Conservation (phyloP, 2,888 invertebrate genomes). For the Antheraea yamamai region DNA sequence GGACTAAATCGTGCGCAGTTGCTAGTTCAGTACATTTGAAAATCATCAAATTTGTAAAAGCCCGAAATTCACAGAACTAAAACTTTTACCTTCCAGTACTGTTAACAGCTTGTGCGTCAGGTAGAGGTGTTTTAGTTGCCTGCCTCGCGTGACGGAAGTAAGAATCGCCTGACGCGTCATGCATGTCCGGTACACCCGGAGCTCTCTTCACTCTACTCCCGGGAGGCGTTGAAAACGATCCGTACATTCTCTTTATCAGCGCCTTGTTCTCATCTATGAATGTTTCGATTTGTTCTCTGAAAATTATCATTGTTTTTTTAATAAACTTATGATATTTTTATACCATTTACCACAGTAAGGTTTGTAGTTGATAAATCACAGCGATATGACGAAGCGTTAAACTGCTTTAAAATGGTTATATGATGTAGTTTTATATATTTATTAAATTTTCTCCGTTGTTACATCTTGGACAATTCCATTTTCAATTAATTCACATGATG, state of each 20-base stretch:
- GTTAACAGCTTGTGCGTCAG: conserved; percentile 69
- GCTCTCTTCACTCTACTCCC: conserved; percentile 69
- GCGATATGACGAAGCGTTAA: background rate
- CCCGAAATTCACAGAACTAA: background rate
- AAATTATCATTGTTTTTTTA: conserved; percentile 41
- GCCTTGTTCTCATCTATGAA: conserved; percentile 98
- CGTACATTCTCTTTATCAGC: conserved; percentile 95
- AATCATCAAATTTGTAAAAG: too few species aligned
- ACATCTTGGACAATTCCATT: background rate
- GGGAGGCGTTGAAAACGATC: conserved; percentile 87
- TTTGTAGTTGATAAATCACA: too few species aligned
- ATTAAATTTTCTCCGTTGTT: background rate
- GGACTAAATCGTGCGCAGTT: too few species aligned
- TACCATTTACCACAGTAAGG: too few species aligned
- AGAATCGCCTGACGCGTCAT: conserved; percentile 62
- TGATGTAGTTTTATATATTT: background rate
- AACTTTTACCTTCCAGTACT: conserved; percentile 68
- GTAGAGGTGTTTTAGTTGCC: conserved; percentile 60
- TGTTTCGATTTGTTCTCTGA: conserved; percentile 93
- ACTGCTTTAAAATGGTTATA: background rate
- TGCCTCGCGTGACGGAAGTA: conserved; percentile 75
- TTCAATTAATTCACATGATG: background rate
- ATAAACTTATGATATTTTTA: background rate
- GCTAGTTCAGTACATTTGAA: too few species aligned
- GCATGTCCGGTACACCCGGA: conserved; percentile 82